Percentiles rank a stretch among this genome's conserved stretches.
phyloP scores from a whole-genome alignment of 2,113 vertebrate species.

The Artemisiospiza belli region DNA sequence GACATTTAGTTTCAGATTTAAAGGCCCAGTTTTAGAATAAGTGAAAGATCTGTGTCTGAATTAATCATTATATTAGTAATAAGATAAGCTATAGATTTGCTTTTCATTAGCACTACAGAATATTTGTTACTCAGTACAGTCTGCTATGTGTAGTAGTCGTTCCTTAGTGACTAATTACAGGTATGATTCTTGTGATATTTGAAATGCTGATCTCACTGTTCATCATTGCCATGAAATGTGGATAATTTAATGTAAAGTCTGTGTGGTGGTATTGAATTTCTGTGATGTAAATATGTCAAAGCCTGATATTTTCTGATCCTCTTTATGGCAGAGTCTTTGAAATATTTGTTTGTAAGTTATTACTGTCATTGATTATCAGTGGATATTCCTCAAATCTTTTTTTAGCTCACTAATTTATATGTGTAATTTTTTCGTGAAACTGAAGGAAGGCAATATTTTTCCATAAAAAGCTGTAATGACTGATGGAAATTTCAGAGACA shows the following conservation, averaged over 20 bases:
- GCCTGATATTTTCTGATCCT: background rate
- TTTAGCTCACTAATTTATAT: background rate
- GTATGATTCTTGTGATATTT: background rate
- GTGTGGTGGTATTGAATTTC: background rate
- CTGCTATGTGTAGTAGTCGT: background rate
- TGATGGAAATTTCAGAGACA: background rate
- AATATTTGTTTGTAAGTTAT: background rate
- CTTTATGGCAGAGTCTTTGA: background rate
- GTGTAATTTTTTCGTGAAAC: background rate
- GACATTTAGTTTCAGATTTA: background rate
- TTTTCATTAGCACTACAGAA: background rate
- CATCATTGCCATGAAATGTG: background rate
- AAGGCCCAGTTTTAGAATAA: background rate
- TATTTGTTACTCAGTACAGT: background rate
- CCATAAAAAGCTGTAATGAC: background rate
- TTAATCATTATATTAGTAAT: background rate
- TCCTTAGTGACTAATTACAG: conserved; percentile 5
- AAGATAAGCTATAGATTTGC: background rate
- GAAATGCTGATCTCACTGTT: background rate
- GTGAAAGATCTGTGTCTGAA: background rate
- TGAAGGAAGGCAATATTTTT: background rate
- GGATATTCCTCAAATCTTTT: background rate
- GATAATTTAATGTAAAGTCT: background rate
- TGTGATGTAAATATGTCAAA: background rate
- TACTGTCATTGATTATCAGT: background rate